Base-by-base conservation (phyloP, 2,888 invertebrate species). In the Agrotis clavis region DNA sequence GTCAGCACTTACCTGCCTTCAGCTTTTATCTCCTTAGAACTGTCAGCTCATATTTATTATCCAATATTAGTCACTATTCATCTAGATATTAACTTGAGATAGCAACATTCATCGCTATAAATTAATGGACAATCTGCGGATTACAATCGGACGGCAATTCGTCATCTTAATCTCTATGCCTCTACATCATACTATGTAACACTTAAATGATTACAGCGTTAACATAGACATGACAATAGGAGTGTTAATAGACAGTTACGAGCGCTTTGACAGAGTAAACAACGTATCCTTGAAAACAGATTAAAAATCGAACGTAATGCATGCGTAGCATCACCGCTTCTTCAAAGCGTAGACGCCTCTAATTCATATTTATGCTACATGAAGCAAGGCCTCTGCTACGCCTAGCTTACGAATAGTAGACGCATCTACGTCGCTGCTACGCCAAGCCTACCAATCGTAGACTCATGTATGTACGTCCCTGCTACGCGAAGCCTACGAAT, bases 111-210 rank as follows among this genome's bases (percentile, higher is more conserved):
- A 66, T 67, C 57, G 60, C 79, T 73, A 70, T 73, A 76, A 76
- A 82, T 82, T 76, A 82, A 72, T 67, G 71, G 53, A 63, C 81
- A 76, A 82, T 82, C 65, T 63, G 59, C 48, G 79, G 81, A 76
- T 82, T 81, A 81, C 70, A 82, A 82, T 68, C 79, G 54, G 60
- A 68, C 50, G 53, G 70, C 72, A 51, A 81, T 82, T 68, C 72
- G 71, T 79, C 82, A 82, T 73, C 67, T 54, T 81, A 78, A 81
- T 74, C 74, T 78, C 54, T 64, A 19, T 63, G 19, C 30, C 35
- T 45, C 41, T 53, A 21, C 48, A 35, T 13, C 19, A 61, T 56
- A 19, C 6, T 47, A 59, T 25, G 13, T 48, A 35, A 51, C 41
- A n/a, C n/a, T 56, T 64, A 47, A 71, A 71, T 80, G 35, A 76